These are phyloP conservation scores for Syngnathoides biaculeatus DNA, from an alignment of 2,113 vertebrate genomes.

Conservation along the genomic window DNA sequence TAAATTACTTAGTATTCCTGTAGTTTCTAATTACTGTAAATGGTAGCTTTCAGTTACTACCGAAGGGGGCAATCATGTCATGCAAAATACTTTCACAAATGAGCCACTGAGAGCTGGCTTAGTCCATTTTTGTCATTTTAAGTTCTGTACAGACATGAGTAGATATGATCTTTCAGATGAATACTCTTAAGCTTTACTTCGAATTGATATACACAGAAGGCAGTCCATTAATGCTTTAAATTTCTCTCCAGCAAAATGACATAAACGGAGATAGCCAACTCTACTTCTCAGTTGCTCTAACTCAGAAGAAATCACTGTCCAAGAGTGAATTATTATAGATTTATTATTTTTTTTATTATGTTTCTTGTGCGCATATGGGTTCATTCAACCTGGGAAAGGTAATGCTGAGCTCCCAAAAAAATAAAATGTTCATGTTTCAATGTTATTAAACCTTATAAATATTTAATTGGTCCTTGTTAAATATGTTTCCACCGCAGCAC, in stretches of 20 bases:
- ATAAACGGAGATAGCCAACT: neutral
- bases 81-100: too few relatives aligned
- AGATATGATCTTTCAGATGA: too few relatives aligned
- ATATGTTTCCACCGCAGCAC: neutral
- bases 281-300: neutral
- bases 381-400: neutral
- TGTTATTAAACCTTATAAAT: slow-evolving; percentile 5
- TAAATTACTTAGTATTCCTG: too few relatives aligned
- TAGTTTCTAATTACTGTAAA: too few relatives aligned
- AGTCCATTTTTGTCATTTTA: too few relatives aligned
- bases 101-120: too few relatives aligned
- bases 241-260: neutral
- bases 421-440: neutral
- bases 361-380: neutral
- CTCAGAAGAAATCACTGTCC: neutral
- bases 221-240: too few relatives aligned
- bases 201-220: too few relatives aligned
- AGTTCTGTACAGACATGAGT: too few relatives aligned
- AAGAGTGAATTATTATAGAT: neutral
- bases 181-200: too few relatives aligned
- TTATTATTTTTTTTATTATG: neutral
- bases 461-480: neutral
- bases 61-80: too few relatives aligned
- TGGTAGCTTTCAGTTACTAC: too few relatives aligned
- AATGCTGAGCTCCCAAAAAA: neutral